These are phyloP conservation scores for Dryobates pubescens DNA, from an alignment of 2,797 vertebrate genomes.

Conservation along the genomic window DNA sequence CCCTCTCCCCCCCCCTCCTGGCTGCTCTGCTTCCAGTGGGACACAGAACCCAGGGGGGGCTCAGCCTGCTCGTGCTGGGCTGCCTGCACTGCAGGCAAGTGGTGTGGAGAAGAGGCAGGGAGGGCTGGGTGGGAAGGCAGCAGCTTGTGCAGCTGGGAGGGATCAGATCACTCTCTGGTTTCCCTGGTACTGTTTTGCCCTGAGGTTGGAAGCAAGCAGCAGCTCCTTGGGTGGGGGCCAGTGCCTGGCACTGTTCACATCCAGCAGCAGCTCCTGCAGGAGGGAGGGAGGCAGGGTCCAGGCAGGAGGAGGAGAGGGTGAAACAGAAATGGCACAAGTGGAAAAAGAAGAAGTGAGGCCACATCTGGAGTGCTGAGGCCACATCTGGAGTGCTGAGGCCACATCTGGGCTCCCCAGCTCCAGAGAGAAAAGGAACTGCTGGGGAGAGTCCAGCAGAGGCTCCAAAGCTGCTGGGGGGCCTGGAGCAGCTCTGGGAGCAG, in stretches of 20 bases:
- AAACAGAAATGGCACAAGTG: not conserved
- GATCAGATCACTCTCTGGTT: not conserved
- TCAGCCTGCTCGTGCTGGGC: not conserved
- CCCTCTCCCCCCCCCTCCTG: not conserved
- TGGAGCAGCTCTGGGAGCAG: too few relatives aligned
- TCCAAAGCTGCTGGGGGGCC: too few relatives aligned
- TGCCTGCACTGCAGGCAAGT: not conserved
- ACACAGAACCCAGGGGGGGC: constrained; percentile 32
- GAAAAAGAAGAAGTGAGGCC: not conserved
- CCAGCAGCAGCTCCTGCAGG: not conserved
- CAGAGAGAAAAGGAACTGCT: too few relatives aligned
- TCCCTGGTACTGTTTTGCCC: not conserved
- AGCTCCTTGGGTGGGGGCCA: not conserved
- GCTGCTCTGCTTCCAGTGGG: constrained; percentile 38
- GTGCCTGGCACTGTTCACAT: not conserved
- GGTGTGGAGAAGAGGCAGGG: not conserved
- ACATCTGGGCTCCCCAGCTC: too few relatives aligned
- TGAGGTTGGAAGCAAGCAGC: not conserved
- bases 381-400: too few relatives aligned
- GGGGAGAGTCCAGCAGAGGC: too few relatives aligned
- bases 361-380: too few relatives aligned
- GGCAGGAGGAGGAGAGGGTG: not conserved
- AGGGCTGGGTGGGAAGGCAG: not conserved
- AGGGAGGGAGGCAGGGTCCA: not conserved
- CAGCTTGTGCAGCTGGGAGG: not conserved